Percentiles rank a stretch among this genome's conserved stretches.
Conservation (phyloP, 2,888 invertebrate genomes). For the Lasioglossum marginatum region DNA sequence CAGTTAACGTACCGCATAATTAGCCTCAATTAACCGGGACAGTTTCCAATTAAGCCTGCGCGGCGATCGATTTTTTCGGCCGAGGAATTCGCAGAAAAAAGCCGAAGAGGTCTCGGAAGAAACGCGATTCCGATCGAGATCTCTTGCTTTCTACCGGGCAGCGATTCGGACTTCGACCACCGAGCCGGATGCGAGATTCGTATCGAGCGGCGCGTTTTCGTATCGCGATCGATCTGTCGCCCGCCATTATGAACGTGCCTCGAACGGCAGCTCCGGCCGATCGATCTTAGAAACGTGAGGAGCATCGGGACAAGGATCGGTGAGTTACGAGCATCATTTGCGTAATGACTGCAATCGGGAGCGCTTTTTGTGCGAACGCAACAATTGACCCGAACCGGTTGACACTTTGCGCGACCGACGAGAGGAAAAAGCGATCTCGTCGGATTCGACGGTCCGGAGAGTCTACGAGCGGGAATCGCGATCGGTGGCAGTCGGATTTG, state of each 20-base stretch:
- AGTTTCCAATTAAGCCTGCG: conserved; percentile 12
- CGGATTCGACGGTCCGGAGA: neutral
- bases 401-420: conserved; percentile 2
- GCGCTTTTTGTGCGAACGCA: conserved; percentile 22
- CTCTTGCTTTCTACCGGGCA: neutral
- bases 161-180: conserved; percentile 31
- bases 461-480: neutral
- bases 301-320: conserved; percentile 34
- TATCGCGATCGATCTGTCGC: conserved; percentile 30
- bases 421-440: neutral
- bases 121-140: neutral
- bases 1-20: conserved; percentile 39
- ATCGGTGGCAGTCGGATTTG: conserved; percentile 19
- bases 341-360: conserved; percentile 51
- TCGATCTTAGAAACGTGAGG: conserved; percentile 51
- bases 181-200: conserved; percentile 1
- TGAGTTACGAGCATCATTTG: conserved; percentile 58
- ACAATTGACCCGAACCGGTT: conserved; percentile 39
- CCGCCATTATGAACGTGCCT: conserved; percentile 28
- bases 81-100: neutral
- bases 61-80: neutral
- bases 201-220: conserved; percentile 9
- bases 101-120: neutral
- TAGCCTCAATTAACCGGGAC: conserved; percentile 22
- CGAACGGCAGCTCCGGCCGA: conserved; percentile 23